phyloP scores from a whole-genome alignment of 2,113 vertebrate species.

The Pristiophorus japonicus region DNA sequence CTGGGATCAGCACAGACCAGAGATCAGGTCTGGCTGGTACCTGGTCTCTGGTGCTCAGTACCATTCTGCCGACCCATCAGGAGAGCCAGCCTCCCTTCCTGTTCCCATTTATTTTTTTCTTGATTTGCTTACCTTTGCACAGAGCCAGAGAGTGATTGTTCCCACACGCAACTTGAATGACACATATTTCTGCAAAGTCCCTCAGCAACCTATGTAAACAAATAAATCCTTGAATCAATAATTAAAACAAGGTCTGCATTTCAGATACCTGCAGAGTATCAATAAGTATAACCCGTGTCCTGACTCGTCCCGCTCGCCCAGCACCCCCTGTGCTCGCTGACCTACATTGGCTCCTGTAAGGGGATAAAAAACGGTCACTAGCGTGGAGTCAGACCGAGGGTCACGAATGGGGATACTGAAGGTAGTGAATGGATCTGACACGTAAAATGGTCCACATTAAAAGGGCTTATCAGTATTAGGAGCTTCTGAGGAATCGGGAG shows the following conservation, averaged over 20 bases:
- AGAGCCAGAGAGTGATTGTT: constrained; percentile 58
- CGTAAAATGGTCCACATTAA: too few relatives aligned
- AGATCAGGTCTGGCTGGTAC: background rate
- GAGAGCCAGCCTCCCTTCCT: background rate
- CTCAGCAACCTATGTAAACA: constrained; percentile 45
- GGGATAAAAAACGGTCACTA: too few relatives aligned
- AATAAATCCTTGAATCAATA: background rate
- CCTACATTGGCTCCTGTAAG: background rate
- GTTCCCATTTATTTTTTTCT: background rate
- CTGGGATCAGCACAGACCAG: background rate
- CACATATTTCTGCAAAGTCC: constrained; percentile 41
- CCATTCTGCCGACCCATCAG: background rate
- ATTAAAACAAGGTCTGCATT: background rate
- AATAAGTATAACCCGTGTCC: background rate
- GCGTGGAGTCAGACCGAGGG: too few relatives aligned
- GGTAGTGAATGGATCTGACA: too few relatives aligned
- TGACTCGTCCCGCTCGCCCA: too few relatives aligned
- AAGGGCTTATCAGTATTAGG: too few relatives aligned
- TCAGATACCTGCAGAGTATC: background rate
- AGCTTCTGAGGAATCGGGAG: too few relatives aligned
- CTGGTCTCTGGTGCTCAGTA: background rate
- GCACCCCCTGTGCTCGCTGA: background rate
- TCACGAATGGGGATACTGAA: too few relatives aligned
- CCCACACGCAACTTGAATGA: constrained; percentile 61
- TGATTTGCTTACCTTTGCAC: constrained; percentile 53